Evolutionary conservation across 1,140 invertebrate genomes (phyloP).

Genomic region (Physella acuta): DNA sequence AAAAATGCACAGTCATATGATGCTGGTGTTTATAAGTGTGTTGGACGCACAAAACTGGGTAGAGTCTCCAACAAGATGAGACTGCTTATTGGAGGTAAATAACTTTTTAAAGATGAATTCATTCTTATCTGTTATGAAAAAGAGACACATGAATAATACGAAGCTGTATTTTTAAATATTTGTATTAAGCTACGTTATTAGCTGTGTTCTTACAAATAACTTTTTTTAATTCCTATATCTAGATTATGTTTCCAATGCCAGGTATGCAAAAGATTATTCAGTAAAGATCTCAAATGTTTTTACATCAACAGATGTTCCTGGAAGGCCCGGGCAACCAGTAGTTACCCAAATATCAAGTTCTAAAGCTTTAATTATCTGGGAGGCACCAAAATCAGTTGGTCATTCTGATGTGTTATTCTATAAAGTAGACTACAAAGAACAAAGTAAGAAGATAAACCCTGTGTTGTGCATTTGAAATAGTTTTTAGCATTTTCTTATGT

Average conservation of each 20-base stretch:
- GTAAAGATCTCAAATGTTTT: no score
- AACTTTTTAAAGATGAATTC: no score
- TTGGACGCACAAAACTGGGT: constrained; percentile 70
- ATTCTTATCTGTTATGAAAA: no score
- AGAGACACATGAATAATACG: no score
- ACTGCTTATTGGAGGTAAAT: constrained; percentile 62
- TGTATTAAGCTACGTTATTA: no score
- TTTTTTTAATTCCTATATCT: no score
- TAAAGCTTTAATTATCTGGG: constrained; percentile 76
- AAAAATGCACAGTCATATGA: constrained; percentile 58
- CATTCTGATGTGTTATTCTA: constrained; percentile 60
- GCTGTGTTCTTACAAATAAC: no score
- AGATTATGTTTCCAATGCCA: no score
- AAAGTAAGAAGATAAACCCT: constrained; percentile 61
- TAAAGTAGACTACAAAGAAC: constrained; percentile 54
- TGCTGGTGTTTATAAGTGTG: constrained; percentile 91
- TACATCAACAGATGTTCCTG: constrained; percentile 70
- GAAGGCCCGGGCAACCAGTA: constrained; percentile 83
- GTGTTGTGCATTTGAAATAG: no score
- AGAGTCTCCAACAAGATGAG: constrained; percentile 62
- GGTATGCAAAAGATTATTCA: no score
- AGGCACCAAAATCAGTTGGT: constrained; percentile 52
- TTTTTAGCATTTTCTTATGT: no score
- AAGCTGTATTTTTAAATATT: no score
- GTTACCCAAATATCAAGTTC: constrained; percentile 78